Conservation (phyloP, 2,797 vertebrate genomes). For the Triplophysa yarkandensis region DNA sequence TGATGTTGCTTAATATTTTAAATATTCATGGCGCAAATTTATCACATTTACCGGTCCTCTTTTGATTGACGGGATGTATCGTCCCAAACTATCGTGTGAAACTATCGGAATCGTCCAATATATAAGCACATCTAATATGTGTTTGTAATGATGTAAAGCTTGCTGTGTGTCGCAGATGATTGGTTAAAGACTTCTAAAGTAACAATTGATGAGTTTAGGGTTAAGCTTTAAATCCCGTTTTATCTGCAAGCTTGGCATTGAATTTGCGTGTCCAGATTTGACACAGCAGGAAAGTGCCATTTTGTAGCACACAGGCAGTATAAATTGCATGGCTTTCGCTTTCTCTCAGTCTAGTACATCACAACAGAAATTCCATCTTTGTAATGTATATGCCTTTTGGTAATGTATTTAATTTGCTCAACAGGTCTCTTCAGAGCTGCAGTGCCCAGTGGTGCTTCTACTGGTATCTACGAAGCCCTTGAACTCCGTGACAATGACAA, state of each 20-base stretch:
- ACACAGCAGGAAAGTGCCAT: constrained; percentile 57
- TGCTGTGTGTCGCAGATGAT: constrained; percentile 58
- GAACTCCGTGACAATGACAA: constrained; percentile 99
- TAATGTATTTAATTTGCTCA: too few relatives aligned
- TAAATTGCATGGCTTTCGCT: constrained; percentile 46
- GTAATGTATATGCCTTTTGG: too few relatives aligned
- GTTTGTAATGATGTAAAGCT: constrained; percentile 23
- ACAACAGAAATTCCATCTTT: constrained; percentile 49
- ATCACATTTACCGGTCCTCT: too few relatives aligned
- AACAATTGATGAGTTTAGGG: constrained; percentile 47
- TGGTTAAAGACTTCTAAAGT: constrained; percentile 46
- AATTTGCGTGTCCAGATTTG: constrained; percentile 56
- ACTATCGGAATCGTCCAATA: too few relatives aligned
- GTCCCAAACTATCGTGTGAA: too few relatives aligned
- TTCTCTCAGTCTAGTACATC: constrained; percentile 55
- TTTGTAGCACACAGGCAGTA: constrained; percentile 49
- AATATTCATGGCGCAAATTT: too few relatives aligned
- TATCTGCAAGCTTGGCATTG: constrained; percentile 41
- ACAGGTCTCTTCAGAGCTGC: constrained; percentile 95
- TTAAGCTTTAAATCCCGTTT: constrained; percentile 65
- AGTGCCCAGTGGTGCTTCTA: constrained; percentile 97
- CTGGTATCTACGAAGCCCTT: constrained; percentile 96
- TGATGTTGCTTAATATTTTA: too few relatives aligned
- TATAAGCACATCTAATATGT: too few relatives aligned
- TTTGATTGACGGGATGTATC: too few relatives aligned